Base-by-base conservation (phyloP, 2,797 vertebrate genomes). In the Pangasius krempfi region DNA sequence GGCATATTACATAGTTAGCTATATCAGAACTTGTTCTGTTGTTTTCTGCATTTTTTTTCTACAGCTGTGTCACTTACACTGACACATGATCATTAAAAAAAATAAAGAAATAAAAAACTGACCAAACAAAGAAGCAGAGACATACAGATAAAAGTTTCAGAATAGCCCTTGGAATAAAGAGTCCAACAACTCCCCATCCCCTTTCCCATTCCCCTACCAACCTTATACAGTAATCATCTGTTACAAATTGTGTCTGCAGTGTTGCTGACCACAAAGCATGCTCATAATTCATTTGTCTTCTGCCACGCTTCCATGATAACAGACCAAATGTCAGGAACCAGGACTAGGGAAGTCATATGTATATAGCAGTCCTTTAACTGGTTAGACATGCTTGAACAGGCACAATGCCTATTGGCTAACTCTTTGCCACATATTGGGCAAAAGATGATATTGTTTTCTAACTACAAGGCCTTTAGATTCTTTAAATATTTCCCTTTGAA, bases 101-200 rank as follows among this genome's bases (percentile, higher is more conserved):
- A 93, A 87, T 90, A 18, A 76, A 92, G 89, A 90, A 93, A 85
- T 90, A 8, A 78, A 30, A 1, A 52, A 52, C 1, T 1, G 91
- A 95, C 91, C 78, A 92, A 89, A 93, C 93, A 95, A 93, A 93
- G 90, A 95, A 93, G 90, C 93, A 94, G 92, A 93, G 93, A 96
- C 94, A 93, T 94, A 94, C 94, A 91, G 79, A 93, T 91, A 95
- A 92, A 94, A 93, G 93, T 93, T 92, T 94, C 89, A 89, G 93
- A 95, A 92, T 97, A 97, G 96, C 96, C 96, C 96, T 97, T 97
- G 93, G 91, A 95, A 94, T 95, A 95, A 94, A 95, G 93, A 93
- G 94, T 95, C 93, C 92, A 88, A 90, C 87, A 91, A 89, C 89
- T 91, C 66, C 56, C 54, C 91, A 85, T 78, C 50, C 85, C 84